Evolutionary conservation across 2,797 vertebrate species (phyloP), one percentile per base, ranked within the genome.

Genomic region (Crenuchus spilurus): DNA sequence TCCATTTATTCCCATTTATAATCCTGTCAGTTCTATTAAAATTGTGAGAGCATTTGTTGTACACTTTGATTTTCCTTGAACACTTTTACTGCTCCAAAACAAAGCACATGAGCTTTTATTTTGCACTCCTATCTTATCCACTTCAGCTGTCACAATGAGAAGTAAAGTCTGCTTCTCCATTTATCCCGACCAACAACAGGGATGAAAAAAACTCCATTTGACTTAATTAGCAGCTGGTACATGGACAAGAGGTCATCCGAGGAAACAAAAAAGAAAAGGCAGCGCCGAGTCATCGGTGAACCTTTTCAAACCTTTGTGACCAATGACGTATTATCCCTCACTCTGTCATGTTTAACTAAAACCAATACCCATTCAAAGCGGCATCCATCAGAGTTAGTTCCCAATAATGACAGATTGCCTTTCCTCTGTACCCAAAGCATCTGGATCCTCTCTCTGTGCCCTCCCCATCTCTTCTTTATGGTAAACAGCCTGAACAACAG

Each of bases 341-440:
- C 91, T 95, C 93, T 94, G 90, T 94, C 92, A 95, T 94, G 92
- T 93, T 96, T 95, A 95, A 95, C 92, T 92, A 93, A 96, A 95
- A 95, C 94, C 94, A 93, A 94, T 94, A 92, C 83, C 86, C 86
- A 91, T 92, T 92, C 91, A 93, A 90, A 92, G 84, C 87, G 83
- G 84, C 93, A 95, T 96, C 95, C 92, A 95, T 97, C 94, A 97
- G 87, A 90, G 89, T 92, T 94, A 90, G 88, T 86, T 89, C 83
- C 86, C 87, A 92, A 90, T 90, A 92, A 91, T 93, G 92, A 93
- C 92, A 92, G 90, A 92, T 91, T 90, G 89, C 88, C 83, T 93
- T 90, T 89, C 87, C 82, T 85, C 84, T 51, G 82, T 87, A 87
- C 87, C 87, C 88, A 89, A 90, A 92, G 92, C 92, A 94, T 93